Evolutionary conservation across 2,888 invertebrate species (phyloP).

Genomic region (Pachycephus smyrnensis): DNA sequence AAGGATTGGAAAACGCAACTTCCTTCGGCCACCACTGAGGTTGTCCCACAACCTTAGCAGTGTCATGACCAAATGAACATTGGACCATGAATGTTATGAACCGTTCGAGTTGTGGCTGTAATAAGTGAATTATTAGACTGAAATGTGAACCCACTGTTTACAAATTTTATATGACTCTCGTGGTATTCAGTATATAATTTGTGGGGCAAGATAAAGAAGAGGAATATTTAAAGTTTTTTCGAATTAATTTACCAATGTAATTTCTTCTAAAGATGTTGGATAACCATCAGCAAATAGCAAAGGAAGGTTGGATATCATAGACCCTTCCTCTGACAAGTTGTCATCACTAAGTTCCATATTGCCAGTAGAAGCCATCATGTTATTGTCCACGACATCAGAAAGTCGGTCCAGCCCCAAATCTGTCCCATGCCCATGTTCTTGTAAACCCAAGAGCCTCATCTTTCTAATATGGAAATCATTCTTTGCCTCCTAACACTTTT

Average conservation of each 20-base stretch:
- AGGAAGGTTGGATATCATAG: conserved; percentile 80
- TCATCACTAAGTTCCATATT: conserved; percentile 45
- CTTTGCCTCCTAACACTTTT: background rate
- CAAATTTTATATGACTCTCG: too few relatives aligned
- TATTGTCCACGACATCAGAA: conserved; percentile 48
- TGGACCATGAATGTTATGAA: conserved; percentile 83
- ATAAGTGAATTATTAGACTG: background rate
- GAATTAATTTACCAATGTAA: conserved; percentile 66
- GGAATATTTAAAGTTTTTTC: background rate
- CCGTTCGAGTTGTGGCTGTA: conserved; percentile 72
- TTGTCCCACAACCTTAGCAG: conserved; percentile 69
- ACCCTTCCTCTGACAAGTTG: conserved; percentile 51
- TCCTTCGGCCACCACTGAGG: conserved; percentile 81
- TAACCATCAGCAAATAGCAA: conserved; percentile 79
- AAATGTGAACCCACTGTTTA: background rate
- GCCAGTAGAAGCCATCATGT: conserved; percentile 54
- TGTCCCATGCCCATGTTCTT: conserved; percentile 57
- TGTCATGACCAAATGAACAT: conserved; percentile 78
- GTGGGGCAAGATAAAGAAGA: background rate
- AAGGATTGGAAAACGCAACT: conserved; percentile 75
- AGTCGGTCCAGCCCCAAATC: conserved; percentile 52
- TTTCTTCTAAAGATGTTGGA: conserved; percentile 76
- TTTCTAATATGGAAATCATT: conserved; percentile 42
- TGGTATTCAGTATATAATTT: background rate
- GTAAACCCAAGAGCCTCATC: conserved; percentile 58